Evolutionary conservation across 2,797 vertebrate species (phyloP).

Genomic region (Semotilus atromaculatus): DNA sequence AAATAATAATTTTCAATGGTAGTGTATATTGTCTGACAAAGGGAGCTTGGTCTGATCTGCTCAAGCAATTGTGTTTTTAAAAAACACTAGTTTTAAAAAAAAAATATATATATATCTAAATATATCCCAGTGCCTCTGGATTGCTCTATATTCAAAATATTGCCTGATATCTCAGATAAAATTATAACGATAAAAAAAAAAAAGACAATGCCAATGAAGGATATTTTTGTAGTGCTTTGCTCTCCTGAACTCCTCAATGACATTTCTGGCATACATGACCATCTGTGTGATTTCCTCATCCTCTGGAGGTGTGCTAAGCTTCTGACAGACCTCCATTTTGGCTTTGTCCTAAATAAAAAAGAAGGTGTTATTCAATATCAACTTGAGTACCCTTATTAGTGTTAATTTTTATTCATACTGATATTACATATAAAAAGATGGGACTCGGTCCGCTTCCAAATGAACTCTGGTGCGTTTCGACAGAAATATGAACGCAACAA

Average conservation of each 20-base stretch:
- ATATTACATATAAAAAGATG: neutral
- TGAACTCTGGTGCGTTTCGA: neutral
- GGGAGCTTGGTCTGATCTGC: neutral
- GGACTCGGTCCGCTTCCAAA: neutral
- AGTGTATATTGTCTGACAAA: neutral
- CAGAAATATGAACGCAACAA: neutral
- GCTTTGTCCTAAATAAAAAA: conserved; percentile 83
- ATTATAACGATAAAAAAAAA: neutral
- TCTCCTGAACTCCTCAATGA: conserved; percentile 96
- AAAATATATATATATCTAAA: no score
- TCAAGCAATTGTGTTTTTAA: neutral
- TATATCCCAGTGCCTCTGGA: neutral
- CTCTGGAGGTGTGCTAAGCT: conserved; percentile 80
- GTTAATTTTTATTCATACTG: neutral
- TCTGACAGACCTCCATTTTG: conserved; percentile 87
- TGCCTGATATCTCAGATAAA: neutral
- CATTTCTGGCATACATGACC: conserved; percentile 90
- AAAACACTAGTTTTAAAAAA: no score
- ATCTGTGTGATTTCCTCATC: conserved; percentile 83
- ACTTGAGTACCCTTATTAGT: neutral
- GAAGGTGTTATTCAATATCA: neutral
- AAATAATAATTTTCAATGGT: neutral
- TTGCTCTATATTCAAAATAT: neutral
- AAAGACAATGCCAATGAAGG: conserved; percentile 73
- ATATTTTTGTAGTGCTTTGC: conserved; percentile 99